These are phyloP conservation scores for Mallotus villosus DNA, from an alignment of 2,797 vertebrate genomes.

Conservation along the genomic window DNA sequence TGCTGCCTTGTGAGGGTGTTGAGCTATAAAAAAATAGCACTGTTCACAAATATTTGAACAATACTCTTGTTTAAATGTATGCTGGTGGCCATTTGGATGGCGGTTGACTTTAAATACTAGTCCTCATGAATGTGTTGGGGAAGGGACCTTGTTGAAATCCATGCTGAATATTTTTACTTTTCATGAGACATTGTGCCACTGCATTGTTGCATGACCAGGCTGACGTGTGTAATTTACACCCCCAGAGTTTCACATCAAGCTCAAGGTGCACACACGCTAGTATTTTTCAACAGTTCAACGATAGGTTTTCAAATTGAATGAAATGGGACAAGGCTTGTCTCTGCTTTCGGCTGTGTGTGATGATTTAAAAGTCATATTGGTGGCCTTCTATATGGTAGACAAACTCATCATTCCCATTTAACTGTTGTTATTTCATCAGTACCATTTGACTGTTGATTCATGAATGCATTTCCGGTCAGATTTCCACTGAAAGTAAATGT, in stretches of 20 bases:
- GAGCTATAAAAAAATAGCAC: conserved; percentile 9
- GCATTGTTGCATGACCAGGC: conserved; percentile 65
- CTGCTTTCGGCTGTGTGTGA: conserved; percentile 38
- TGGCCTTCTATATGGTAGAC: conserved; percentile 59
- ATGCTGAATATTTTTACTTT: conserved; percentile 37
- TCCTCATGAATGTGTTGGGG: conserved; percentile 50
- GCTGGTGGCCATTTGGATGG: conserved; percentile 41
- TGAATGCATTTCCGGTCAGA: conserved; percentile 40
- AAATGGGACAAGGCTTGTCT: conserved; percentile 37
- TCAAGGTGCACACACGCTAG: conserved; percentile 55
- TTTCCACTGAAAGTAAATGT: conserved; percentile 62
- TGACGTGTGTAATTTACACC: conserved; percentile 39
- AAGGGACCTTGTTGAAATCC: conserved; percentile 51
- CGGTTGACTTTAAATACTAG: conserved; percentile 30
- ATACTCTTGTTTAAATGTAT: conserved; percentile 35
- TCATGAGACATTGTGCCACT: conserved; percentile 35
- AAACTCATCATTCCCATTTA: conserved; percentile 15
- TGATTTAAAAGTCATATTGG: conserved; percentile 49
- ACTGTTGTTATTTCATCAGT: conserved; percentile 24
- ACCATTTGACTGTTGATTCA: conserved; percentile 36
- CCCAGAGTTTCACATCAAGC: conserved; percentile 44
- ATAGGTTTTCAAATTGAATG: conserved; percentile 34
- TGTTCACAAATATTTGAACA: conserved; percentile 18
- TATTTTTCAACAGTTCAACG: conserved; percentile 34
- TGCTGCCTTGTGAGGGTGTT: conserved; percentile 40